Base-by-base conservation (phyloP, 2,113 vertebrate species). In the Candoia aspera region DNA sequence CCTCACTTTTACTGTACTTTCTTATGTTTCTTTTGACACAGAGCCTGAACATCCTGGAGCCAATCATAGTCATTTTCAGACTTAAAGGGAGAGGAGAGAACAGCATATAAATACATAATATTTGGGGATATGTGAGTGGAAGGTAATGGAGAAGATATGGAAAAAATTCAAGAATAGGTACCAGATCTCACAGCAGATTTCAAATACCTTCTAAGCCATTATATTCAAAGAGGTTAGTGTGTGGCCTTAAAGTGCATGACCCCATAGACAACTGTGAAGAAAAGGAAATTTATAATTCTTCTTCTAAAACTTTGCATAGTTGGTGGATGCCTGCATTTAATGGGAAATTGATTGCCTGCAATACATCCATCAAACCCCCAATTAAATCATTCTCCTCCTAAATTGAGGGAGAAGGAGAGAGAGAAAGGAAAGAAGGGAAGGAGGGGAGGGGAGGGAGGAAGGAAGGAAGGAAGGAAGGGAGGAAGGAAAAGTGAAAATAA, bases 211-310 rank as follows among this genome's bases (percentile, higher is more conserved):
- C 10, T 84, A 59, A 1, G 37, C 26, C 87, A 68, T 93, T 37
- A 96, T 90, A 87, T 54, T 8, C 73, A 83, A 91, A 26, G 19
- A 91, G 91, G 53, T 57, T 17, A 0, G 33, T 12, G 90, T 21
- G 6, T 90, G 84, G 84, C 9, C 46, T 46, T 87, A 37, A 93
- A 29, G 6, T 29, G 53, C 9, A 92, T 62, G 60, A 73, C 83
- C 92, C 68, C 93, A 11, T 89, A 86, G 90, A 90, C 26, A 29
- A 93, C 46, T 46, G 59, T 60, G 68, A 21, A 29, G 0, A 91
- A 37, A 86, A 90, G 37, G 84, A 92, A 86, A 59, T 90, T 88
- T 90, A 83, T 33, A 24, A 46, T 49, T 26, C 54, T 15, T 91
- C 37, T 59, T 29, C 23, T 83, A 73, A 60, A 54, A 59, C 46